Evolutionary conservation across 2,888 invertebrate genomes (phyloP).

Genomic region (Andrena haemorrhoa): DNA sequence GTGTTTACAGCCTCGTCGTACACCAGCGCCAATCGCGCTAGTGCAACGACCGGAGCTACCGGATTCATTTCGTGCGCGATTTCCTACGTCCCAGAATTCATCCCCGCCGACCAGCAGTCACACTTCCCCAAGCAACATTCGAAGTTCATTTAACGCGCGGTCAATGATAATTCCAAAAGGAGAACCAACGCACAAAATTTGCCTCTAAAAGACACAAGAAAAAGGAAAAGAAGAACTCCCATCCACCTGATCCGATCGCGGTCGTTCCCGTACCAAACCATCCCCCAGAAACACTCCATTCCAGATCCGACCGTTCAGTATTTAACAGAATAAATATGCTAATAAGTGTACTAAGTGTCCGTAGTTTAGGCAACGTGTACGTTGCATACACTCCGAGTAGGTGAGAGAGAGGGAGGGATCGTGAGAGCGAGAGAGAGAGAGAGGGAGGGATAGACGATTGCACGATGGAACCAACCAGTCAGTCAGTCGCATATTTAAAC

Average conservation of each 20-base stretch:
- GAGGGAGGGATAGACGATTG: constrained; percentile 66
- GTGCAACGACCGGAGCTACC: constrained; percentile 72
- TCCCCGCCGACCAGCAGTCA: not conserved
- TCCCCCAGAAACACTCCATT: not conserved
- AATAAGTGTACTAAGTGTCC: constrained; percentile 84
- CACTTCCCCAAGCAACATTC: not conserved
- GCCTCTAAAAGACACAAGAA: not conserved
- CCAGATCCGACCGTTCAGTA: constrained; percentile 58
- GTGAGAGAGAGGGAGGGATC: constrained; percentile 41
- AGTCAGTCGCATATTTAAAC: constrained; percentile 79
- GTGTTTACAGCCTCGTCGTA: constrained; percentile 81
- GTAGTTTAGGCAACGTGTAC: constrained; percentile 84
- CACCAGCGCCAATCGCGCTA: constrained; percentile 70
- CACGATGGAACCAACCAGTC: constrained; percentile 69
- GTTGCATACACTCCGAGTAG: constrained; percentile 80
- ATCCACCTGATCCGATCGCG: constrained; percentile 24
- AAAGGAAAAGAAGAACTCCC: not conserved
- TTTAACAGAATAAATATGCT: constrained; percentile 80
- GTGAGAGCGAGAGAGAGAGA: constrained; percentile 43
- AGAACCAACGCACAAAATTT: constrained; percentile 1
- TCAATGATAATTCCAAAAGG: not conserved
- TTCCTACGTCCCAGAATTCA: constrained; percentile 39
- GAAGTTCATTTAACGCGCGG: constrained; percentile 23
- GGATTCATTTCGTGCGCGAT: constrained; percentile 72
- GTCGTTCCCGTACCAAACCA: constrained; percentile 24